A percentile compares a stretch with the other conserved stretches of the same genome.
These are phyloP conservation scores for Lagodon rhomboides DNA, from an alignment of 2,797 vertebrate species.

Conservation along the genomic window DNA sequence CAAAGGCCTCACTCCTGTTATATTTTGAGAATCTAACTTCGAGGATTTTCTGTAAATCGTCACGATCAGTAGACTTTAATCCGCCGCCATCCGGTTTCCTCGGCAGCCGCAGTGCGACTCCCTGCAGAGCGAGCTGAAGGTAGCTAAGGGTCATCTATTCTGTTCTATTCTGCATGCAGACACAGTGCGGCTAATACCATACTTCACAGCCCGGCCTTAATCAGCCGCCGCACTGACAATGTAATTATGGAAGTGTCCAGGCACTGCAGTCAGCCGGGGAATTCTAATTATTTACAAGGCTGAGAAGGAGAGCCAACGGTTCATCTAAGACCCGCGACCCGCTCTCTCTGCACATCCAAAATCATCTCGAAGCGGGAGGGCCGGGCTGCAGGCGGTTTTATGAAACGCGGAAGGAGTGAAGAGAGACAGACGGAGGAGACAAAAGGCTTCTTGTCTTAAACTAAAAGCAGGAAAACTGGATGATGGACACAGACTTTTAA, in stretches of 20 bases:
- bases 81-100: slow-evolving; percentile 7
- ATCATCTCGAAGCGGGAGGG: slow-evolving; percentile 28
- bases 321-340: slow-evolving; percentile 53
- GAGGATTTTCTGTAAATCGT: slow-evolving; percentile 11
- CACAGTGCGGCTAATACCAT: slow-evolving; percentile 72
- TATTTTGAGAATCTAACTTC: too few species aligned
- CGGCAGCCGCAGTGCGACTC: slow-evolving; percentile 5
- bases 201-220: slow-evolving; percentile 81
- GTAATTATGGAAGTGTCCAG: slow-evolving; percentile 87
- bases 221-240: slow-evolving; percentile 83
- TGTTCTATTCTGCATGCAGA: slow-evolving; percentile 74
- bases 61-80: slow-evolving; percentile 11
- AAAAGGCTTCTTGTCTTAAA: background rate
- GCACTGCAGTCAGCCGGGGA: slow-evolving; percentile 73
- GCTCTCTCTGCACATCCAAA: slow-evolving; percentile 25
- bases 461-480: background rate
- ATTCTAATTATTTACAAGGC: slow-evolving; percentile 83
- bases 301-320: slow-evolving; percentile 58
- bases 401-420: slow-evolving; percentile 27
- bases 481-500: background rate
- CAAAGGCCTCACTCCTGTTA: too few species aligned
- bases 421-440: background rate
- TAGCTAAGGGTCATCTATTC: slow-evolving; percentile 62
- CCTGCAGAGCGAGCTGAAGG: slow-evolving; percentile 42
- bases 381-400: slow-evolving; percentile 13